Percentiles rank a stretch among this genome's conserved stretches.
phyloP scores from a whole-genome alignment of 2,888 invertebrate species.

The Syritta pipiens region DNA sequence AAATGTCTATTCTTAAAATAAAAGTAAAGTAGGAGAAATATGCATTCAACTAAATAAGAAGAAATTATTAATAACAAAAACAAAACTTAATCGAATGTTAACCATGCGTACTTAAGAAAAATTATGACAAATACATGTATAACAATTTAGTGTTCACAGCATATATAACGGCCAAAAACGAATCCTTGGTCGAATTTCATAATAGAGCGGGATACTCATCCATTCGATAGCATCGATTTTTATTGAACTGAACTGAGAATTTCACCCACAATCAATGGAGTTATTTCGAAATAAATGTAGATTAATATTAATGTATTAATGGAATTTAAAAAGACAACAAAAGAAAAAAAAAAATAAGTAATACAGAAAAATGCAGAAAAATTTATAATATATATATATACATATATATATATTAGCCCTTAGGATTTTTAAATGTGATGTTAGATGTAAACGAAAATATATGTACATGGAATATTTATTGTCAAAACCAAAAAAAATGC shows the following conservation, averaged over 20 bases:
- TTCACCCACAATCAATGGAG: slow-evolving; percentile 67
- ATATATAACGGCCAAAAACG: slow-evolving; percentile 39
- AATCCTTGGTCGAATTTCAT: slow-evolving; percentile 34
- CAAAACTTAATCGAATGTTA: slow-evolving; percentile 10
- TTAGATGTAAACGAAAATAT: slow-evolving; percentile 66
- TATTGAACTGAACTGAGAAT: slow-evolving; percentile 68
- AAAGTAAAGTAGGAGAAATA: background rate
- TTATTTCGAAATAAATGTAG: slow-evolving; percentile 43
- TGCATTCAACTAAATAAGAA: background rate
- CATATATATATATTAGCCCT: slow-evolving; percentile 63
- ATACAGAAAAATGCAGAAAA: slow-evolving; percentile 11
- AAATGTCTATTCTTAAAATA: background rate
- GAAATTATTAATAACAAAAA: slow-evolving; percentile 1
- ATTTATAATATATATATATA: slow-evolving; percentile 7
- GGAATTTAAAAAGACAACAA: slow-evolving; percentile 31
- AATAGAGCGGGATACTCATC: slow-evolving; percentile 47
- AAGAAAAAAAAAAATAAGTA: background rate
- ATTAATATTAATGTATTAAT: slow-evolving; percentile 49
- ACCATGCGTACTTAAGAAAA: slow-evolving; percentile 29
- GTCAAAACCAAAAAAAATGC: slow-evolving; percentile 48
- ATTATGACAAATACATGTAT: slow-evolving; percentile 34
- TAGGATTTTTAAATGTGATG: slow-evolving; percentile 70
- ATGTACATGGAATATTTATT: slow-evolving; percentile 63
- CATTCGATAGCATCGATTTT: slow-evolving; percentile 63
- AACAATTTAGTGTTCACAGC: slow-evolving; percentile 51